Percentiles rank a stretch among this genome's conserved stretches.
Evolutionary conservation across 2,888 invertebrate species (phyloP).

Genomic region (Aquatica leii): DNA sequence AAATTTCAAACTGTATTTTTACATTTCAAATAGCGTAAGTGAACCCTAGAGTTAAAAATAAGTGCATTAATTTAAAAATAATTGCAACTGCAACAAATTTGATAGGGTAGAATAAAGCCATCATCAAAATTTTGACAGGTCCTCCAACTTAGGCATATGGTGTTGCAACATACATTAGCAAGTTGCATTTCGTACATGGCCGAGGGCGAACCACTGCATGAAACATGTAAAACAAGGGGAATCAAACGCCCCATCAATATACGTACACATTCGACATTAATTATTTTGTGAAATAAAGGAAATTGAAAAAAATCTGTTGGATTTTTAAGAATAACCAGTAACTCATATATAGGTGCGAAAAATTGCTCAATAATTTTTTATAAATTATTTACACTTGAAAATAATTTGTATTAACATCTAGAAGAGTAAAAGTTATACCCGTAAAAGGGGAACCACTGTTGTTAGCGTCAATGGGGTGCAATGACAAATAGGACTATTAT

Average conservation of each 20-base stretch:
- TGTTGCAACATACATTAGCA: conserved; percentile 59
- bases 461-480: conserved; percentile 43
- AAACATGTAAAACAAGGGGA: conserved; percentile 56
- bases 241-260: conserved; percentile 55
- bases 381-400: background rate
- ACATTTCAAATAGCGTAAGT: no score
- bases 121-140: conserved; percentile 54
- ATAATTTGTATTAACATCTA: background rate
- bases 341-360: no score
- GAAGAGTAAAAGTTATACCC: background rate
- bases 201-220: conserved; percentile 52
- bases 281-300: background rate
- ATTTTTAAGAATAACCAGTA: no score
- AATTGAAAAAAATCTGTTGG: background rate
- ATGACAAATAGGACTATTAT: conserved; percentile 50
- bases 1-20: no score
- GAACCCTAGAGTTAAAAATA: no score
- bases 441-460: conserved; percentile 29
- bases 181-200: conserved; percentile 54
- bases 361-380: no score
- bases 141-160: conserved; percentile 57
- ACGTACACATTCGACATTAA: conserved; percentile 11
- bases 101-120: conserved; percentile 48
- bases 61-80: no score
- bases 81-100: no score